Base-by-base conservation (phyloP, 2,113 vertebrate species). In the Paradoxurus hermaphroditus region DNA sequence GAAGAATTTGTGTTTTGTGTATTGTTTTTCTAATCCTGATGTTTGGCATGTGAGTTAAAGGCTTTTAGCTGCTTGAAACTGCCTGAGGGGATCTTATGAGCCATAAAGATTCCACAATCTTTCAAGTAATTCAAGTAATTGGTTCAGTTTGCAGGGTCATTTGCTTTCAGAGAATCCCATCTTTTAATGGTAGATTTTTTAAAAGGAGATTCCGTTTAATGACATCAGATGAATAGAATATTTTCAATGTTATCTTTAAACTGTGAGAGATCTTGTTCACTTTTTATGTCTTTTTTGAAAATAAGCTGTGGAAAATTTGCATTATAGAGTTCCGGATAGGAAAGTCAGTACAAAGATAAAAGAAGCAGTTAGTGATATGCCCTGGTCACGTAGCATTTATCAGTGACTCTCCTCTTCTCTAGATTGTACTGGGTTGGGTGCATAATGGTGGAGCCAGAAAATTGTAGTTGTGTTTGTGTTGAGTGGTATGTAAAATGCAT, bases 1-100 rank as follows among this genome's bases (percentile, higher is more conserved):
- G 87, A 96, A 79, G 82, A 90, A 41, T 56, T 75, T 77, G 25
- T 86, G 67, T 91, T 97, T 96, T 62, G 29, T 73, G 39, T 15
- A 41, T 93, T 87, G 14, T 68, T 94, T 97, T 96, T 97, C 41
- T 56, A 29, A 93, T 93, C 86, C 49, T 90, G 2, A 90, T 1
- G 16, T 97, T 98, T 97, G 91, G 88, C 73, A 39, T 94, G 87
- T n/a, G 77, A 96, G 95, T 97, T 86, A 90, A 95, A 88, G 95
- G 91, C 78, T 85, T 98, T 97, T 59, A 77, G 73, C 75, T 94
- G 29, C 91, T 97, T 98, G 97, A 98, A 98, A 95, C 96, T 92
- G 94, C 82, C 96, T 96, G 92, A 98, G 62, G 93, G 77, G 77
- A 92, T 93, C 88, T 95, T 63, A 93, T 14, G 88, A 98, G 86